Evolutionary conservation across 2,888 invertebrate genomes (phyloP), one percentile per base, ranked within the genome.

Genomic region (Chrysina gloriosa): DNA sequence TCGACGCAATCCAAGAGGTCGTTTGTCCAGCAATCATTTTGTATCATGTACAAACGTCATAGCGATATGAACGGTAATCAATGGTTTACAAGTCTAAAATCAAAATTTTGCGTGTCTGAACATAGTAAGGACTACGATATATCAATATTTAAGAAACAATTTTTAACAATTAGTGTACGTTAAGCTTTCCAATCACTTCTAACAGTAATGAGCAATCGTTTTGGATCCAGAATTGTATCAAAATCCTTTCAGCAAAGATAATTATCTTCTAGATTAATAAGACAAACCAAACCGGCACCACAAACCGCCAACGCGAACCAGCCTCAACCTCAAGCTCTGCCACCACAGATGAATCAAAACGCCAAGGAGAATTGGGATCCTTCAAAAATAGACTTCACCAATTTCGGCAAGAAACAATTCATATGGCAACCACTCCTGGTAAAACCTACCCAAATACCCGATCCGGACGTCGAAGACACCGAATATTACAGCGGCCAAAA

Each of bases 381-480:
- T 3, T 7, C 52, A 5, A 52, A 52, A 14, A 27, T 29, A 14
- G 52, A 52, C 9, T 27, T 16, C 16, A 11, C 48, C 21, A 64
- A 48, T 29, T 64, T 50, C 23, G 64, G 64, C 1, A 64, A 25
- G 4, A 34, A 64, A 3, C 64, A 64, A 36, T 64, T 56, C 31
- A 2, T 56, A n/a, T 42, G 36, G n/a, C 56, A 66, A 21, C 65
- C 65, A 0, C 27, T 66, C 3, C 31, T 66, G 11, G 7, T 66
- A 27, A 47, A 56, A 9, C 21, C 65, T 0, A 66, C 56, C 7
- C 14, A 39, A 23, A 25, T 66, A 42, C 65, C 65, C 3, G 65
- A 66, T 58, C 65, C 65, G 2, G 47, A 56, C 16, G 23, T 66
- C 3, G 65, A 66, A 56, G 65, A 66, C 19, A 66, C 56, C 11